Evolutionary conservation across 2,113 vertebrate genomes (phyloP).

Genomic region (Mesembrinibis cayennensis): DNA sequence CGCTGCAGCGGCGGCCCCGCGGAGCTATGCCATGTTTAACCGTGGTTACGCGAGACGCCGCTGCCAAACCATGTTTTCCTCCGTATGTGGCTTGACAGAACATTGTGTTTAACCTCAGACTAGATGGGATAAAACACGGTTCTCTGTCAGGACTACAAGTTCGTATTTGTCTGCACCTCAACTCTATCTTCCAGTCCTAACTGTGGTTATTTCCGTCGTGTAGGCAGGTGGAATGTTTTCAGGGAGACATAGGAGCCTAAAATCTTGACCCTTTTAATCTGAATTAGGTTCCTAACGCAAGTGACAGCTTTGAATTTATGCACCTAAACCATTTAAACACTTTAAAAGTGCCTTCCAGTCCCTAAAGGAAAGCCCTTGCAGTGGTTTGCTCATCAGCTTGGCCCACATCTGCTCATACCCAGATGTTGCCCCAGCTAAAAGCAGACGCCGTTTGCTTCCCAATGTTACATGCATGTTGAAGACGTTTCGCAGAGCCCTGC

Average conservation of each 20-base stretch:
- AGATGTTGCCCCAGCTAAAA: background rate
- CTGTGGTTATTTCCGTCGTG: background rate
- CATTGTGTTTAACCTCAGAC: conserved; percentile 47
- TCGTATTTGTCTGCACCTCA: background rate
- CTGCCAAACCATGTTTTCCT: conserved; percentile 35
- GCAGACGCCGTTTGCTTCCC: background rate
- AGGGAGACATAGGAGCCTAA: background rate
- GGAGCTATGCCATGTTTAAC: background rate
- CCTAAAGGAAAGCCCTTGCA: background rate
- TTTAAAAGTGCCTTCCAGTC: background rate
- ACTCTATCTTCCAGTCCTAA: background rate
- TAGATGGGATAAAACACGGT: background rate
- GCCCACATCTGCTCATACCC: background rate
- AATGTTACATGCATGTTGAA: background rate
- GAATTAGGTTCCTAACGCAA: background rate
- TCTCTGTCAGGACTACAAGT: conserved; percentile 20
- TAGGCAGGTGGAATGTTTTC: background rate
- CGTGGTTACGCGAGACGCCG: background rate
- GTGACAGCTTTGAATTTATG: background rate
- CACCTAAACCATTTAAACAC: background rate
- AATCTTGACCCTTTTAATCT: background rate
- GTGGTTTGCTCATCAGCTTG: background rate
- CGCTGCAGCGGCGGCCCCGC: background rate
- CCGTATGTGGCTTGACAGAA: conserved; percentile 41
- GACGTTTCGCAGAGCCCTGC: background rate